A percentile compares a stretch with the other conserved stretches of the same genome.
Conservation (phyloP, 2,888 invertebrate genomes). For the Eubasilissa splendida region DNA sequence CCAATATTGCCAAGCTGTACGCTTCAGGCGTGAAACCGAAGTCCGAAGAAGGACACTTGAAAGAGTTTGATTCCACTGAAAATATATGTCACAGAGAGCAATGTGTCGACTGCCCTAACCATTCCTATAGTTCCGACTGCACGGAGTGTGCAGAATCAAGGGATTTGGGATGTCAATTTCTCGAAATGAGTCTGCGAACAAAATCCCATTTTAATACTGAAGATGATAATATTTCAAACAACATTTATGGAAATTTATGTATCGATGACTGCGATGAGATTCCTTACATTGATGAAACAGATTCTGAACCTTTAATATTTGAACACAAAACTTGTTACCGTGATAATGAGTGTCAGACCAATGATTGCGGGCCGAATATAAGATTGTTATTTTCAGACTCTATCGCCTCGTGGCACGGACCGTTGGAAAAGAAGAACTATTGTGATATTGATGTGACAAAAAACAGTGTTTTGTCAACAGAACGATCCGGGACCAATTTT, state of each 20-base stretch:
- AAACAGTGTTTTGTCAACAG: slow-evolving; percentile 15
- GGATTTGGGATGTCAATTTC: slow-evolving; percentile 39
- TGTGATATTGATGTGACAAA: slow-evolving; percentile 46
- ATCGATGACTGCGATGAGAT: slow-evolving; percentile 62
- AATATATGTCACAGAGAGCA: slow-evolving; percentile 50
- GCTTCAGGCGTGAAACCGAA: slow-evolving; percentile 2
- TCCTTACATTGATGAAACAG: slow-evolving; percentile 70
- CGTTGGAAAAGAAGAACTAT: slow-evolving; percentile 34
- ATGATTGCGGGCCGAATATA: slow-evolving; percentile 67
- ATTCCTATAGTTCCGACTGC: slow-evolving; percentile 57
- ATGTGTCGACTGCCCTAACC: slow-evolving; percentile 55
- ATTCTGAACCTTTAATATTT: slow-evolving; percentile 68
- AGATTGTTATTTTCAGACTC: slow-evolving; percentile 66
- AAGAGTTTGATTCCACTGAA: slow-evolving; percentile 18
- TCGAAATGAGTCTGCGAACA: slow-evolving; percentile 1
- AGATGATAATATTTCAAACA: slow-evolving; percentile 61
- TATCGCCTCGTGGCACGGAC: neutral
- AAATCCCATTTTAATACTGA: slow-evolving; percentile 13
- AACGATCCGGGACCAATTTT: slow-evolving; percentile 15
- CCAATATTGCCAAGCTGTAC: slow-evolving; percentile 18
- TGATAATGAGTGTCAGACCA: slow-evolving; percentile 62
- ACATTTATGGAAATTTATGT: slow-evolving; percentile 10
- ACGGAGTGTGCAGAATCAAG: slow-evolving; percentile 42
- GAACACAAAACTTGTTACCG: slow-evolving; percentile 62
- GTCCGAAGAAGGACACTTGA: slow-evolving; percentile 30